phyloP scores from a whole-genome alignment of 2,888 invertebrate species.

The Drosophila tripunctata region DNA sequence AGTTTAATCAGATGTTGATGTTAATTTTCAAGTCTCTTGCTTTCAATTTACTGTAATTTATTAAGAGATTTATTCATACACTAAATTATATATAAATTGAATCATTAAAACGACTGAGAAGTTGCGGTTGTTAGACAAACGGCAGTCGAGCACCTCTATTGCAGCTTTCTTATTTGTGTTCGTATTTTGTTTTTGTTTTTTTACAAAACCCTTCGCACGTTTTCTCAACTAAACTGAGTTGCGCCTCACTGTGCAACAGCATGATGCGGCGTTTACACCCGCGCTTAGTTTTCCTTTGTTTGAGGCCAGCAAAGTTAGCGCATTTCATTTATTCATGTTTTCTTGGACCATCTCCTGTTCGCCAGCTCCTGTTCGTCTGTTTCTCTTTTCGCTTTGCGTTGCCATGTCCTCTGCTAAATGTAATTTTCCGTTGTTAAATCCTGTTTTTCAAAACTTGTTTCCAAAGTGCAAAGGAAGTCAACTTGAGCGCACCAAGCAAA shows the following conservation, averaged over 20 bases:
- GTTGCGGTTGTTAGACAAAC: too few species aligned
- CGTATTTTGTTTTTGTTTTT: too few species aligned
- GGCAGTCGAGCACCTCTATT: too few species aligned
- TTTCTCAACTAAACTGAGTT: conserved; percentile 2
- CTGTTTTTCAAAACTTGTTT: conserved; percentile 76
- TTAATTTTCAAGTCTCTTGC: too few species aligned
- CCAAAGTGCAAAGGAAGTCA: conserved; percentile 79
- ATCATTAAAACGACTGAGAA: too few species aligned
- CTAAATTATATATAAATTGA: too few species aligned
- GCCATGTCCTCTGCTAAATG: conserved; percentile 70
- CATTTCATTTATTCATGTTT: conserved; percentile 79
- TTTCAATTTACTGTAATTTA: too few species aligned
- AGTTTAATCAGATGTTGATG: too few species aligned
- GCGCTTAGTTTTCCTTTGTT: conserved; percentile 73
- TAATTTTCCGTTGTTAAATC: conserved; percentile 81
- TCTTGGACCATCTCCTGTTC: conserved; percentile 48
- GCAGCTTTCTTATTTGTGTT: too few species aligned
- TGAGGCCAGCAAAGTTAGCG: conserved; percentile 66
- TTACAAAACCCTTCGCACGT: conserved; percentile 10
- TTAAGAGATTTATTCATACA: too few species aligned
- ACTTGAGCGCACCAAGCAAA: conserved; percentile 70
- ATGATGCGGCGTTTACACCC: conserved; percentile 64
- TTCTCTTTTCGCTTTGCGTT: background rate
- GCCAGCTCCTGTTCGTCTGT: conserved; percentile 10
- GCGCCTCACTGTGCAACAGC: conserved; percentile 43